Evolutionary conservation across 2,888 invertebrate genomes (phyloP), one percentile per base, ranked within the genome.

Genomic region (Alloscopus bannaensis): DNA sequence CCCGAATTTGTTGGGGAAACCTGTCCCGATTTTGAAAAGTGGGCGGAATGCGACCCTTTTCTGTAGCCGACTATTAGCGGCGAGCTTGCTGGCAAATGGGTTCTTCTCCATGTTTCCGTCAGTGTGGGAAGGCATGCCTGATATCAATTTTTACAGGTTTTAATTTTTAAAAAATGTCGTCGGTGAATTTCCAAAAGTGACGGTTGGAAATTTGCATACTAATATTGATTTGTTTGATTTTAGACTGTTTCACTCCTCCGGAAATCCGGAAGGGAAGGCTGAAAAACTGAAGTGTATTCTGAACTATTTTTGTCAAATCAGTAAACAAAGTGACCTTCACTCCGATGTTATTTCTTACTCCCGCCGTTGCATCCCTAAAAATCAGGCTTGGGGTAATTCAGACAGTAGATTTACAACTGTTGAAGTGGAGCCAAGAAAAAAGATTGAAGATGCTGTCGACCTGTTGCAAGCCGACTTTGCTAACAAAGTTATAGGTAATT

Each of bases 401-500:
- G 18, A 1, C 6, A 20, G 16, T 42, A 40, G 16, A 22, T 18
- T 40, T 3, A 8, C 4, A 16, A 2, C 6, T 1, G 42, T 64
- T 3, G 3, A 4, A 4, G 91, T 96, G 0, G 91, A 93, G 52
- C 91, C 93, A 1, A 88, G 89, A 26, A 94, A 94, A 3, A 94
- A 93, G 0, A 98, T 98, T 77, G 98, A 98, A 89, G 93, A 94
- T 84, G 92, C 95, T 69, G 93, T 93, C 18, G 96, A 94, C 0
- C 90, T 95, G 86, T 89, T 98, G 84, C 95, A 98, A 91, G 94
- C 97, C 31, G 98, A 98, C 88, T 98, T 98, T 90, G 98, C 98
- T 29, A 98, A 98, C 89, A 95, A 64, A 52, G 18, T 16, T 0
- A 47, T 80, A 4, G 99, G 42, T 42, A 42, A n/a, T n/a, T n/a